These are phyloP conservation scores for Pterostichus niger DNA, from an alignment of 2,888 invertebrate species.

Conservation along the genomic window DNA sequence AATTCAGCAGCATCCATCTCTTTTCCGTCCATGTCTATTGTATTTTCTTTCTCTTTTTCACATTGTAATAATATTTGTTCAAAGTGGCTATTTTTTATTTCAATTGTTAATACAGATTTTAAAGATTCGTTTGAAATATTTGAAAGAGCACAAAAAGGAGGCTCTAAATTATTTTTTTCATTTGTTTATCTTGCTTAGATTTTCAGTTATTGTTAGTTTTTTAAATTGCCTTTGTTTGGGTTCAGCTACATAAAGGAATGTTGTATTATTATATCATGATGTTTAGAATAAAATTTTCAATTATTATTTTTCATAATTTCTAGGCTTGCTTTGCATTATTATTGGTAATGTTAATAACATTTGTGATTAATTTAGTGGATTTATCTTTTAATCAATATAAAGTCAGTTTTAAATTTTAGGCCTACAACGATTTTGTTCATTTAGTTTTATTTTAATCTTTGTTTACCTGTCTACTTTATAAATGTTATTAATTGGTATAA, in stretches of 20 bases:
- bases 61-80: not conserved
- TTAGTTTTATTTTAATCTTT: no score
- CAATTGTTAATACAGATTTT: slow-evolving; percentile 11
- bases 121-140: not conserved
- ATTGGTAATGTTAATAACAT: no score
- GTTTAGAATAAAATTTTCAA: not conserved
- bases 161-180: slow-evolving; percentile 25
- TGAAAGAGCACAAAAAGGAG: slow-evolving; percentile 50
- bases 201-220: slow-evolving; percentile 23
- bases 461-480: no score
- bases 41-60: slow-evolving; percentile 22
- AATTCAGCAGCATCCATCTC: not conserved
- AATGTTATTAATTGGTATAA: no score
- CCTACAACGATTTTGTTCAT: not conserved
- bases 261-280: not conserved
- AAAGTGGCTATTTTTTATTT: slow-evolving; percentile 56
- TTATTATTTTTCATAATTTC: no score
- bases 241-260: not conserved
- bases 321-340: no score
- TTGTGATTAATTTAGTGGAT: no score
- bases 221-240: slow-evolving; percentile 6
- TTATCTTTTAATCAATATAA: no score
- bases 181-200: not conserved
- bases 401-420: slow-evolving; percentile 16
- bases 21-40: not conserved